Percentiles rank a stretch among this genome's conserved stretches.
Evolutionary conservation across 2,113 vertebrate genomes (phyloP).

Genomic region (Saccopteryx leptura): DNA sequence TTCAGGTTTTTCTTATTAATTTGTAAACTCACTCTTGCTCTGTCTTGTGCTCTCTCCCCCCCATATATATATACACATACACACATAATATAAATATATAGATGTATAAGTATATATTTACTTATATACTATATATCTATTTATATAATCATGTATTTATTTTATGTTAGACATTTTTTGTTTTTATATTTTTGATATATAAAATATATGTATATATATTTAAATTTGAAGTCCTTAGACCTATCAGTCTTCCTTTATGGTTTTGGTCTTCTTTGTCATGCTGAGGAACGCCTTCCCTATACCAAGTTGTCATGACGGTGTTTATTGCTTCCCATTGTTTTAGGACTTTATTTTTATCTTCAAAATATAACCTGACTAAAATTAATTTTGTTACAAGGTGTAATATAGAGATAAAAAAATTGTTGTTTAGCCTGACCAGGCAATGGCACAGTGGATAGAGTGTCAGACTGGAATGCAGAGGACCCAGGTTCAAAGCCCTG

Average conservation of each 20-base stretch:
- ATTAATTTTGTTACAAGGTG: neutral
- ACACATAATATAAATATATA: neutral
- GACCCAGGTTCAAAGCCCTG: too few relatives aligned
- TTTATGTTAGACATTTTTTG: neutral
- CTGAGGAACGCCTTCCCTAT: neutral
- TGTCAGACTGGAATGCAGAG: too few relatives aligned
- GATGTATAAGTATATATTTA: neutral
- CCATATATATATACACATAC: neutral
- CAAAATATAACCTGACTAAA: neutral
- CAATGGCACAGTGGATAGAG: too few relatives aligned
- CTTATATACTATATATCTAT: neutral
- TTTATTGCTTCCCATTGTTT: neutral
- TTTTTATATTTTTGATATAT: conserved; percentile 33
- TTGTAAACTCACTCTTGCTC: neutral
- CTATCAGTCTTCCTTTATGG: neutral
- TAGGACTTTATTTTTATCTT: conserved; percentile 43
- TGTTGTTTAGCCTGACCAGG: neutral
- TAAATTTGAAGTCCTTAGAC: neutral
- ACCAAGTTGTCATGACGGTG: neutral
- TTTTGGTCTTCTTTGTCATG: neutral
- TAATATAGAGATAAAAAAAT: neutral
- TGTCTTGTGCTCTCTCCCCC: neutral
- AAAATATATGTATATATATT: neutral
- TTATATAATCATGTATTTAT: neutral
- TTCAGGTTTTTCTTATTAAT: neutral